Base-by-base conservation (phyloP, 1,140 invertebrate genomes). In the Ctenoplectra terminalis region DNA sequence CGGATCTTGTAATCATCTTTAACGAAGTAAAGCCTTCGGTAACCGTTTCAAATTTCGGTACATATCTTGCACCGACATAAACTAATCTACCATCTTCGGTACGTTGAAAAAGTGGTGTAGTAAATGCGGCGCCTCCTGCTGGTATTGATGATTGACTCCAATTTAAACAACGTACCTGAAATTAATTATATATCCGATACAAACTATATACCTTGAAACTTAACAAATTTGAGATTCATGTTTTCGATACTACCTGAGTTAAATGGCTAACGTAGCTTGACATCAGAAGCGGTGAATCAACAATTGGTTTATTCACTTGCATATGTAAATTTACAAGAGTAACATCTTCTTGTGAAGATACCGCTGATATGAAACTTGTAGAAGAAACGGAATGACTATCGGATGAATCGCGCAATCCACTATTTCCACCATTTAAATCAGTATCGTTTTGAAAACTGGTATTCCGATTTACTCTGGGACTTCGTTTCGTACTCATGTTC, bases 281-380 rank as follows among this genome's bases (percentile, higher is more conserved):
- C 98, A 99, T 98, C 0, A 99, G 94, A 34, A 99, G 92, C 0
- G 98, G 98, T 2, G 98, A 99, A 85, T 98, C 97, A 31, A 98
- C 96, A 78, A 99, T 99, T 0, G 98, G 97, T 88, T 98, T 97
- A 91, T 99, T 98, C 13, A 99, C 96, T 94, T 99, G 98, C 95
- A 98, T 98, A 89, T 99, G 98, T 9, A 99, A 94, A 95, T 99
- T 98, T 0, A 99, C 97, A 70, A 99, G 93, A 3, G 98, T 97
- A 90, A 98, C 96, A 89, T 99, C 98, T 93, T 98, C 97, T 91
- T 98, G 98, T n/a, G 98, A 98, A 1, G 97, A 98, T 75, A 98
- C 95, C 5, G 98, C 98, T 0, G 98, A 99, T 71, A 98, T 97
- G 87, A 98, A 99, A 1, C 98, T 99, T 5, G 96, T 97, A 23